Conservation (phyloP, 2,113 vertebrate genomes). For the Dromas ardeola region DNA sequence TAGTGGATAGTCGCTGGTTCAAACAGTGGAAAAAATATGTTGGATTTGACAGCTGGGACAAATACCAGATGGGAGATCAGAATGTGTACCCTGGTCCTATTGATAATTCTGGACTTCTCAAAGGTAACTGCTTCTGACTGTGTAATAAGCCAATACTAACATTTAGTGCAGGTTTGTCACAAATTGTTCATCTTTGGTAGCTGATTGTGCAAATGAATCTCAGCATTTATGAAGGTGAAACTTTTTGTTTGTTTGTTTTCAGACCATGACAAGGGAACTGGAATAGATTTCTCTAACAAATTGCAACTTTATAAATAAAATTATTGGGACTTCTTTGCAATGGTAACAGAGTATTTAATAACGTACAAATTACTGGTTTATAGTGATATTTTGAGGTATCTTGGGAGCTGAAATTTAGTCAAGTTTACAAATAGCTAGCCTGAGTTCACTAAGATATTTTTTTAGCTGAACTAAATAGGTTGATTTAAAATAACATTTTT, state of each 20-base stretch:
- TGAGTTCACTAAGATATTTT: neutral
- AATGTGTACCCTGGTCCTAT: constrained; percentile 97
- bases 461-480: neutral
- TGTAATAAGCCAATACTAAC: neutral
- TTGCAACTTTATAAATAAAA: neutral
- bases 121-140: constrained; percentile 80
- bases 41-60: constrained; percentile 99
- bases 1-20: constrained; percentile 98
- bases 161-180: neutral
- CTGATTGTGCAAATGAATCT: neutral
- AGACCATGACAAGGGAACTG: neutral
- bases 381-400: neutral
- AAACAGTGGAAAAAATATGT: constrained; percentile 99
- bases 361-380: neutral
- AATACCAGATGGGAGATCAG: constrained; percentile 98
- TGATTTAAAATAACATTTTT: neutral
- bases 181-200: neutral
- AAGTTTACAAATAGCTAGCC: neutral
- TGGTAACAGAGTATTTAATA: neutral
- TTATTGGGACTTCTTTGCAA: neutral
- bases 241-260: neutral
- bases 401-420: neutral
- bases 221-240: neutral
- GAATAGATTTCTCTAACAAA: neutral
- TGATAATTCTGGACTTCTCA: constrained; percentile 96